A percentile compares a stretch with the other conserved stretches of the same genome.
Conservation (phyloP, 2,888 invertebrate species). For the Biston stratarius region DNA sequence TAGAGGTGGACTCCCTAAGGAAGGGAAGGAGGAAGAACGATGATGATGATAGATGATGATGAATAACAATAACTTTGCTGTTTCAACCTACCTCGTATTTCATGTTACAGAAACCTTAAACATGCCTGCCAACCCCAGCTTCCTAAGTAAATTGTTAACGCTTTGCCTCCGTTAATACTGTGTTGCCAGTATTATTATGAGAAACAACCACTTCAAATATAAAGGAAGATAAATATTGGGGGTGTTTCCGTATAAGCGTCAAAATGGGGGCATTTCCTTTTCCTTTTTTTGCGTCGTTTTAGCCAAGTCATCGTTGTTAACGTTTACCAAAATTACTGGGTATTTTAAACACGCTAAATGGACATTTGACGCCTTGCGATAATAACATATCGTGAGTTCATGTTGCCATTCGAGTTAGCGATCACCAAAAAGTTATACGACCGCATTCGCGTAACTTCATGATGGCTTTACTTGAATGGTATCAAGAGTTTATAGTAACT, state of each 20-base stretch:
- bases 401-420: too few species aligned
- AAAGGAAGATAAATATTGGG: conserved; percentile 28
- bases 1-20: too few species aligned
- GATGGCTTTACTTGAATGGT: too few species aligned
- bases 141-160: conserved; percentile 5
- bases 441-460: too few species aligned
- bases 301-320: background rate
- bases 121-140: conserved; percentile 4
- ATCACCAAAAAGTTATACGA: too few species aligned
- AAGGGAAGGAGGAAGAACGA: too few species aligned
- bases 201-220: conserved; percentile 34
- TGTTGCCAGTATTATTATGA: conserved; percentile 29
- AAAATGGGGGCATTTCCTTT: conserved; percentile 28
- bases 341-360: background rate
- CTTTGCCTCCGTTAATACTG: conserved; percentile 18
- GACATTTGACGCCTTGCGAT: background rate
- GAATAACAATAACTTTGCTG: too few species aligned
- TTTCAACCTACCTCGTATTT: background rate
- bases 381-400: too few species aligned
- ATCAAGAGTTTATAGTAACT: too few species aligned
- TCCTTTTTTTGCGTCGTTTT: conserved; percentile 20
- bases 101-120: background rate
- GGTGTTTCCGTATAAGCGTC: conserved; percentile 21
- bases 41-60: too few species aligned
- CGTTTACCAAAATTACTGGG: conserved; percentile 1